A percentile compares a stretch with the other conserved stretches of the same genome.
These are phyloP conservation scores for Lepidotrigona ventralis DNA, from an alignment of 1,140 invertebrate genomes.

Conservation along the genomic window DNA sequence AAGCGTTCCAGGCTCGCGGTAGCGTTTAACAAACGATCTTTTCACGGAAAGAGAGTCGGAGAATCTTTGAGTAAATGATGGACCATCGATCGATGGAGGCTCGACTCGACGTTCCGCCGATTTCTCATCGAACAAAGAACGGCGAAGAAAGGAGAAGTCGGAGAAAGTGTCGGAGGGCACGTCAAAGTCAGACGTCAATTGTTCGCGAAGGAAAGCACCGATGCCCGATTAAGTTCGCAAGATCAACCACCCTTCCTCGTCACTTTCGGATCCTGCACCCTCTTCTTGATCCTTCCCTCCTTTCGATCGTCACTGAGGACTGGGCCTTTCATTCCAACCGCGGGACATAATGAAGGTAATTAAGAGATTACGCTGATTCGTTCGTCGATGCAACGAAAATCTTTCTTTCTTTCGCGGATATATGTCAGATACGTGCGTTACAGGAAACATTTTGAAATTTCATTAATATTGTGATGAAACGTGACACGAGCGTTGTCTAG, in stretches of 20 bases:
- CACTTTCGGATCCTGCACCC: constrained; percentile 19
- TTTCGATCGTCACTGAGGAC: no score
- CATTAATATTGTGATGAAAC: no score
- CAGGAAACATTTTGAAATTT: no score
- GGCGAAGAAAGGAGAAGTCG: constrained; percentile 25
- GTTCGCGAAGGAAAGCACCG: constrained; percentile 45
- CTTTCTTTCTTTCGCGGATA: background rate
- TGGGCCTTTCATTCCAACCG: background rate
- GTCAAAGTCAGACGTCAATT: constrained; percentile 50
- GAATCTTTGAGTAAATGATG: constrained; percentile 2
- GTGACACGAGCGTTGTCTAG: no score
- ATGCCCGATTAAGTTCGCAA: constrained; percentile 50
- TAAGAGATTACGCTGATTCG: constrained; percentile 4
- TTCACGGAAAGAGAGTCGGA: background rate
- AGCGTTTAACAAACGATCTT: background rate
- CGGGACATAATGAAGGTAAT: constrained; percentile 26
- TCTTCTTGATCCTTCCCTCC: background rate
- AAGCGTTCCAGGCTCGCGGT: background rate
- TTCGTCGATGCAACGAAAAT: background rate
- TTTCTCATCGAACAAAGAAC: constrained; percentile 37
- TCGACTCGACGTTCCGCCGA: constrained; percentile 1
- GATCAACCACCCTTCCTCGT: constrained; percentile 43
- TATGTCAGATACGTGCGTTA: background rate
- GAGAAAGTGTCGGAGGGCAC: constrained; percentile 48
- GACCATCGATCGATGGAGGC: constrained; percentile 20